Base-by-base conservation (phyloP, 2,113 vertebrate genomes). In the Euleptes europaea region DNA sequence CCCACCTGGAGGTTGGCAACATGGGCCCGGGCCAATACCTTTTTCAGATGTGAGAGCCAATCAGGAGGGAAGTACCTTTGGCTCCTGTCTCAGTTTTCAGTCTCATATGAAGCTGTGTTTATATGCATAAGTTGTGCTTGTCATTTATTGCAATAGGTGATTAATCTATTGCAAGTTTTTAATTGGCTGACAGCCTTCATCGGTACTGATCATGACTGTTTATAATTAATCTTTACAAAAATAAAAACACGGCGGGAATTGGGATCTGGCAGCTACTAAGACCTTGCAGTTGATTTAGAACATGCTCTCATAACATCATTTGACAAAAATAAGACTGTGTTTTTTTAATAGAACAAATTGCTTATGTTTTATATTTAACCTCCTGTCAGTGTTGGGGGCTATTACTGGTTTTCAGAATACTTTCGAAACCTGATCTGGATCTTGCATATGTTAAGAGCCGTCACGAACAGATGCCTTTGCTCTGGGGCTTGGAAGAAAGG, bases 281-380 rank as follows among this genome's bases (percentile, higher is more conserved):
- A 90, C 63, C 80, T 86, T 92, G 91, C 85, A 83, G 82, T 84
- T 76, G 84, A 88, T 95, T 95, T 94, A 94, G 93, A 95, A 90
- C 80, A 88, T 89, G 89, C 79, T 87, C 88, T 93, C 90, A 94
- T 96, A 93, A 87, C 93, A 95, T 95, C 93, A 95, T 85, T 86
- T 76, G 95, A 94, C 90, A 96, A 96, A 97, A 95, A 96, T 96
- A 96, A 94, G 90, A 92, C 91, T 73, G 71, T 63, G 81, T 81
- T 88, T 95, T 95, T 96, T 96, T 97, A 96, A 95, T 96, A 96
- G 96, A 93, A 95, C 66, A 88, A 95, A 93, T 95, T 95, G 92
- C 95, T 96, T 95, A 76, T 90, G 92, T 88, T 95, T 96, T 95
- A 96, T 95, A 96, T 96, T 96, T 97, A 96, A 96, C 95, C 75